phyloP scores from a whole-genome alignment of 2,888 invertebrate species.

The Cheilosia grossa region DNA sequence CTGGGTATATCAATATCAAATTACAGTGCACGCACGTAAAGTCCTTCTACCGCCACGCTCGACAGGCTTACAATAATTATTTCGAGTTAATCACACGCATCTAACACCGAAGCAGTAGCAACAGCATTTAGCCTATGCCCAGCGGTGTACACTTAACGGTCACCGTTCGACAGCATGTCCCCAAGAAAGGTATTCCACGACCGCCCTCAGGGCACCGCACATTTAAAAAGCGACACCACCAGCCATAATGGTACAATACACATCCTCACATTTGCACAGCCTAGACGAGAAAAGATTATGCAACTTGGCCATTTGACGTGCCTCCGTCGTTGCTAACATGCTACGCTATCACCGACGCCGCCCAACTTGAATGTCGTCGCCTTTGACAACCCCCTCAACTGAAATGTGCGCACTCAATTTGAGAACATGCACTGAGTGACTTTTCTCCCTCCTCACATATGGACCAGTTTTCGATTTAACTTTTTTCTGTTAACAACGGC shows the following conservation, averaged over 20 bases:
- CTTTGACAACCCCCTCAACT: conserved; percentile 64
- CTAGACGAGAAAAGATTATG: conserved; percentile 41
- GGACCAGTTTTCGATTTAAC: conserved; percentile 68
- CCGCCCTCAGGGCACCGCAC: conserved; percentile 50
- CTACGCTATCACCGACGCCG: conserved; percentile 29
- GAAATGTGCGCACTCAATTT: conserved; percentile 42
- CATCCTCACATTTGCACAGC: conserved; percentile 17
- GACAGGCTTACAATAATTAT: conserved; percentile 23
- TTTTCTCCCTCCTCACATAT: conserved; percentile 20
- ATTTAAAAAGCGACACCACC: conserved; percentile 26
- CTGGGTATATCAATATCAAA: neutral
- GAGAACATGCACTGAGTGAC: conserved; percentile 63
- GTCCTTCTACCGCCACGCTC: neutral
- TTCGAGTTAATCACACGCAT: conserved; percentile 43
- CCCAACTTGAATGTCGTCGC: conserved; percentile 59
- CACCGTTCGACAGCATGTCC: conserved; percentile 48
- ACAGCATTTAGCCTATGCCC: conserved; percentile 18
- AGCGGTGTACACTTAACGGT: conserved; percentile 16
- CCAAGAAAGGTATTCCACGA: conserved; percentile 50
- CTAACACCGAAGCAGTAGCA: conserved; percentile 12
- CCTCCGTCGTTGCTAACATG: conserved; percentile 32
- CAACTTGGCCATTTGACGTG: conserved; percentile 66
- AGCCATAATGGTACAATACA: neutral
- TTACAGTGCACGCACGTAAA: conserved; percentile 1
- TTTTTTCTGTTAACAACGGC: conserved; percentile 34